Conservation (phyloP, 1,140 invertebrate genomes). For the Lithobius niger region DNA sequence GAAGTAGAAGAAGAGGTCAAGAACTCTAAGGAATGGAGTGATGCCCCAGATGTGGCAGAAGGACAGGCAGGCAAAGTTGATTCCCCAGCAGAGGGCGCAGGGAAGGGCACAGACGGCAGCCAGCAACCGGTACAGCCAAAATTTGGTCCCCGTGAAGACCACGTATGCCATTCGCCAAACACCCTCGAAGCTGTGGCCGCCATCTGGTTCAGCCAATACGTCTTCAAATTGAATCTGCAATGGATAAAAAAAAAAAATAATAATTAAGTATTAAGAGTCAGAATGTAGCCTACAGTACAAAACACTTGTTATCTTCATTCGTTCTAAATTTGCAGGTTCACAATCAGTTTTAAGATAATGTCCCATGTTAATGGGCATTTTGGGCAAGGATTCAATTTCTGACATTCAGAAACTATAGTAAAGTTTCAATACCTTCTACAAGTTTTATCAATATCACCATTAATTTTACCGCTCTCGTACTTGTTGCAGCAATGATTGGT, state of each 20-base stretch:
- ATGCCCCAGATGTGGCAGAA: constrained; percentile 32
- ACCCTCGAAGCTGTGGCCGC: constrained; percentile 33
- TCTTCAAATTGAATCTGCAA: constrained; percentile 35
- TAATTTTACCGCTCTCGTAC: too few species aligned
- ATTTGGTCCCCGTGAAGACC: constrained; percentile 33
- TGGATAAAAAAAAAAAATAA: background rate
- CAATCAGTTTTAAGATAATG: too few species aligned
- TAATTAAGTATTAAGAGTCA: too few species aligned
- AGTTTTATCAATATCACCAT: too few species aligned
- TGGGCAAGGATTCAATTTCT: too few species aligned
- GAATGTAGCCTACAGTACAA: too few species aligned
- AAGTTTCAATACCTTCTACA: too few species aligned
- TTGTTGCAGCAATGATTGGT: too few species aligned
- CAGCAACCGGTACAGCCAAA: constrained; percentile 32
- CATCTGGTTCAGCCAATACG: constrained; percentile 37
- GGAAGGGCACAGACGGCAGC: constrained; percentile 29
- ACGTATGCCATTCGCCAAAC: constrained; percentile 34
- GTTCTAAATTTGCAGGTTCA: too few species aligned
- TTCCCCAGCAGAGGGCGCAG: constrained; percentile 33
- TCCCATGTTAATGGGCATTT: too few species aligned
- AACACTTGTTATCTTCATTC: too few species aligned
- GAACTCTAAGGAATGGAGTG: constrained; percentile 25
- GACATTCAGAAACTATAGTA: too few species aligned
- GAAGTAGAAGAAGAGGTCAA: constrained; percentile 22
- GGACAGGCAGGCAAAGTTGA: constrained; percentile 32